Percentiles rank a stretch among this genome's conserved stretches.
phyloP scores from a whole-genome alignment of 1,140 invertebrate genomes.

The Artemia franciscana region DNA sequence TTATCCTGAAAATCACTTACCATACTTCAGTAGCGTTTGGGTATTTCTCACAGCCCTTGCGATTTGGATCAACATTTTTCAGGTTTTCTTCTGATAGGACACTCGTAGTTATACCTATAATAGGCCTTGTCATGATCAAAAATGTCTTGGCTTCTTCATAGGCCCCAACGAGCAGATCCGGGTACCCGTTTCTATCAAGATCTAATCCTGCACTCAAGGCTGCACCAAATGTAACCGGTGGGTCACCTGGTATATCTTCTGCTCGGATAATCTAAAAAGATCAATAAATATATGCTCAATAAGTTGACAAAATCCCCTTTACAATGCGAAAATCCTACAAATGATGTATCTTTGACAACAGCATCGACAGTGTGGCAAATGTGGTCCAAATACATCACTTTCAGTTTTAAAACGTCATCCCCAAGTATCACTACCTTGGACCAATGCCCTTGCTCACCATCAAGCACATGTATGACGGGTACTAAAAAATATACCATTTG shows the following conservation, averaged over 20 bases:
- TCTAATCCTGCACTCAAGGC: constrained; percentile 68
- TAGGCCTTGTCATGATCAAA: constrained; percentile 50
- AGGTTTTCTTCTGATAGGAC: constrained; percentile 36
- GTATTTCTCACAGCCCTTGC: constrained; percentile 39
- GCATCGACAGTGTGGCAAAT: too few relatives aligned
- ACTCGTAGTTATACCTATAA: constrained; percentile 47
- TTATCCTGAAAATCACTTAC: constrained; percentile 23
- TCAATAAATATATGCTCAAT: neutral
- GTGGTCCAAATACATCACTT: too few relatives aligned
- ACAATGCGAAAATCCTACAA: too few relatives aligned
- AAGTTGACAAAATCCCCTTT: too few relatives aligned
- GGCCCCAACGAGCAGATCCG: constrained; percentile 68
- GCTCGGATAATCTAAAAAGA: constrained; percentile 27
- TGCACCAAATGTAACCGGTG: constrained; percentile 55
- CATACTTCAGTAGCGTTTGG: constrained; percentile 42
- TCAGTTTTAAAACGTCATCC: too few relatives aligned
- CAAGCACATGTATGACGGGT: too few relatives aligned
- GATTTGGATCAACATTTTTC: constrained; percentile 53
- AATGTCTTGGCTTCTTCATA: constrained; percentile 52
- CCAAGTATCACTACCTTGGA: too few relatives aligned
- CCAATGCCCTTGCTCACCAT: too few relatives aligned
- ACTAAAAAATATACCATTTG: too few relatives aligned
- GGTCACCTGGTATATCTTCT: constrained; percentile 24
- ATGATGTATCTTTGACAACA: too few relatives aligned
- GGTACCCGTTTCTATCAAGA: constrained; percentile 73